Conservation (phyloP, 1,140 invertebrate genomes). For the Geopemphigus sp. region DNA sequence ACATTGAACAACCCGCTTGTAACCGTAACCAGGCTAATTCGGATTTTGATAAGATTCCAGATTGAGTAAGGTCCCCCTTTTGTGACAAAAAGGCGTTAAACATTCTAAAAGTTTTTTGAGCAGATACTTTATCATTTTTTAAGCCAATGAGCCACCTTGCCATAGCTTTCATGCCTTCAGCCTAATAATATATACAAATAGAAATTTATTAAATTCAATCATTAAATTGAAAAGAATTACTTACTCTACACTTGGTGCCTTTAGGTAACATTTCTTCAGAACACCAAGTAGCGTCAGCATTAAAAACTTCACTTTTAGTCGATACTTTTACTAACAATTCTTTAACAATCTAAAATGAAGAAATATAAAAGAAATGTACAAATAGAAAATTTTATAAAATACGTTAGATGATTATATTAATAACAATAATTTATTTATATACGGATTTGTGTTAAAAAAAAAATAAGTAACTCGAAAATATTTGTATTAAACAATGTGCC, state of each 20-base stretch:
- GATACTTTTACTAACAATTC: constrained; percentile 82
- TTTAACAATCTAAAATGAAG: constrained; percentile 75
- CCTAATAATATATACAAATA: constrained; percentile 54
- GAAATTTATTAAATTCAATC: background rate
- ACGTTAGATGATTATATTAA: too few species aligned
- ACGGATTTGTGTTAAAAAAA: too few species aligned
- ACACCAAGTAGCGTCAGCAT: constrained; percentile 76
- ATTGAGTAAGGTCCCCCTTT: constrained; percentile 75
- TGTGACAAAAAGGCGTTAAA: constrained; percentile 85
- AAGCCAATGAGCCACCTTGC: constrained; percentile 91
- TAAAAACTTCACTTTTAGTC: constrained; percentile 54
- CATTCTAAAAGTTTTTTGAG: constrained; percentile 91
- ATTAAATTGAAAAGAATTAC: background rate
- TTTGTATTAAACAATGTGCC: too few species aligned
- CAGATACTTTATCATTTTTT: constrained; percentile 82
- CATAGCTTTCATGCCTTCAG: constrained; percentile 92
- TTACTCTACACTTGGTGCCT: constrained; percentile 86
- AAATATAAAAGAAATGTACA: too few species aligned
- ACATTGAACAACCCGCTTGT: constrained; percentile 88
- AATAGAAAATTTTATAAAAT: too few species aligned
- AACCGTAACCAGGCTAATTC: constrained; percentile 91
- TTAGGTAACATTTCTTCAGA: constrained; percentile 81
- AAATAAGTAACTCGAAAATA: too few species aligned
- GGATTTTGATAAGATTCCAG: constrained; percentile 67
- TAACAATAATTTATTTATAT: too few species aligned